Conservation (phyloP, 1,140 invertebrate species). For the Episyrphus balteatus region DNA sequence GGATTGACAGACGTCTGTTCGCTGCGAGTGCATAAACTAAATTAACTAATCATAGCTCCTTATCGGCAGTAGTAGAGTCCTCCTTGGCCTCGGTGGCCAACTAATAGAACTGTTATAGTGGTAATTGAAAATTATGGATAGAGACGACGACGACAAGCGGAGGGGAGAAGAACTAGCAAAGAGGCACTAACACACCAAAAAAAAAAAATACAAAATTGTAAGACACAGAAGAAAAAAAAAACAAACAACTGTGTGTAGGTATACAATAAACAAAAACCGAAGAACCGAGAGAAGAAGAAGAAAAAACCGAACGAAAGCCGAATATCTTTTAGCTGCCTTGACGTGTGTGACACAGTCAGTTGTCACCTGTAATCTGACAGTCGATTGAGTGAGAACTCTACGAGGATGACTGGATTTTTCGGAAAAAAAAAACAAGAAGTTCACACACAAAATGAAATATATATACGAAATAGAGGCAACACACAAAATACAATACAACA, state of each 20-base stretch:
- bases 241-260: neutral
- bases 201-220: no score
- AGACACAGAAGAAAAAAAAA: no score
- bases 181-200: no score
- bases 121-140: neutral
- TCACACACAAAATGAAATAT: no score
- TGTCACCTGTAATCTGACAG: slow-evolving; percentile 31
- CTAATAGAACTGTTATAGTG: no score
- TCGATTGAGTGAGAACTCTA: slow-evolving; percentile 2
- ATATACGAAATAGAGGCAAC: no score
- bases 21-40: slow-evolving; percentile 34
- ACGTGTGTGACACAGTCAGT: slow-evolving; percentile 22
- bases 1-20: slow-evolving; percentile 31
- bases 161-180: no score
- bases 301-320: neutral
- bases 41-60: slow-evolving; percentile 35
- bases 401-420: slow-evolving; percentile 1
- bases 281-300: no score
- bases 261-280: neutral
- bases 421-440: neutral
- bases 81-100: no score
- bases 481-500: no score
- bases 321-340: neutral
- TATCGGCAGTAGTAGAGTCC: slow-evolving; percentile 6
- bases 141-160: neutral